A percentile compares a stretch with the other conserved stretches of the same genome.
Evolutionary conservation across 2,113 vertebrate species (phyloP).

Genomic region (cattle (Bos taurus)): DNA sequence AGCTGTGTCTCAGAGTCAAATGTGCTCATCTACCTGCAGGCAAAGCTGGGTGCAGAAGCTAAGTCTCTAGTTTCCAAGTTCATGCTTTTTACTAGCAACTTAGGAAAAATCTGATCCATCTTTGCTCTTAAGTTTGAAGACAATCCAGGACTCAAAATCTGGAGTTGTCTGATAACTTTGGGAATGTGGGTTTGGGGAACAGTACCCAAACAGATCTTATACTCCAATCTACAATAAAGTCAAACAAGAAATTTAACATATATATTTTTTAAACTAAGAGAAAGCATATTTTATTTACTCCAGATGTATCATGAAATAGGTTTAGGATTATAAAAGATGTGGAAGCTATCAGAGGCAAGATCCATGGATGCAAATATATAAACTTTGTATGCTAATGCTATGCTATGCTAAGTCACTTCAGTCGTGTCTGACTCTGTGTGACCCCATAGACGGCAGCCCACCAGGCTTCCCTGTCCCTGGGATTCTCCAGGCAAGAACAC

Average conservation of each 20-base stretch:
- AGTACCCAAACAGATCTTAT: neutral
- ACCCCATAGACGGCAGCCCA: no score
- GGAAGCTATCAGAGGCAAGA: neutral
- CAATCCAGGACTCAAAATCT: neutral
- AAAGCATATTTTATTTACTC: neutral
- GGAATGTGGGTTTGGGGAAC: neutral
- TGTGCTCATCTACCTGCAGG: neutral
- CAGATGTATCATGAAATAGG: neutral
- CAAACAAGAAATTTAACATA: neutral
- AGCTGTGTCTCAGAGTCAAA: neutral
- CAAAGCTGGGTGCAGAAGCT: neutral
- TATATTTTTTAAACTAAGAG: neutral
- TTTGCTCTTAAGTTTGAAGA: neutral
- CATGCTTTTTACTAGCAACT: neutral
- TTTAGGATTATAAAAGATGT: neutral
- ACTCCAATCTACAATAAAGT: neutral
- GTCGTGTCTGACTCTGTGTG: no score
- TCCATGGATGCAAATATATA: neutral
- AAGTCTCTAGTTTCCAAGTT: neutral
- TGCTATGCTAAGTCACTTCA: no score
- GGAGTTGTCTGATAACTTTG: neutral
- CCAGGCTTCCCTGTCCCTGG: no score
- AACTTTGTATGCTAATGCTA: neutral
- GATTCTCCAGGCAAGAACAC: no score
- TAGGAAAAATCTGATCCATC: neutral